These are phyloP conservation scores for Drosophila pachea DNA, from an alignment of 1,140 invertebrate species.

Conservation along the genomic window DNA sequence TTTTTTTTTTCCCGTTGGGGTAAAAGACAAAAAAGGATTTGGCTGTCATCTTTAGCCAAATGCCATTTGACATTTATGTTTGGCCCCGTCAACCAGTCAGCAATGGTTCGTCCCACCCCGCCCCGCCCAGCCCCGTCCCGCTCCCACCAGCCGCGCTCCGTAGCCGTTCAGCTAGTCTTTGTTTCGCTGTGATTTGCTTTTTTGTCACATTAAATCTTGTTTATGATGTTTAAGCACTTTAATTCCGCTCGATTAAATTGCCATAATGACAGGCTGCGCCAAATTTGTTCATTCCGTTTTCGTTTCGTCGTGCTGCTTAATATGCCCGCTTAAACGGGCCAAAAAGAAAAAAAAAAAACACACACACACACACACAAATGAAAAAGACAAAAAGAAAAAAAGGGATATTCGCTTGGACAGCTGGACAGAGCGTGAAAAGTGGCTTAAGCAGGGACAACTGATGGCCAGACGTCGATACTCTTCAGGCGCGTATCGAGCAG, in stretches of 20 bases:
- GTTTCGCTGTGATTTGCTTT: conserved; percentile 66
- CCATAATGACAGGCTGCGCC: conserved; percentile 58
- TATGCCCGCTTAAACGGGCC: background rate
- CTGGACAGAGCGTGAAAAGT: no score
- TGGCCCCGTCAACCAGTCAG: conserved; percentile 23
- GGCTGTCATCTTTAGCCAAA: conserved; percentile 60
- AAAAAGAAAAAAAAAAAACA: no score
- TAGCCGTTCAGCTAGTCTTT: background rate
- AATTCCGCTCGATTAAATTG: conserved; percentile 74
- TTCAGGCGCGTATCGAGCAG: no score
- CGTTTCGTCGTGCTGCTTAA: conserved; percentile 18
- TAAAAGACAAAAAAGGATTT: conserved; percentile 33
- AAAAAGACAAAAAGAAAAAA: no score
- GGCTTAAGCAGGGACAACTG: no score
- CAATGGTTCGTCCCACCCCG: conserved; percentile 6
- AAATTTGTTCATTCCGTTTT: conserved; percentile 12
- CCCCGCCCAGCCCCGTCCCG: background rate
- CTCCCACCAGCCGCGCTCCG: background rate
- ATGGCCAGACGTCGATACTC: no score
- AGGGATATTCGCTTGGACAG: no score
- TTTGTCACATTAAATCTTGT: conserved; percentile 76
- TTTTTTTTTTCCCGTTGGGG: background rate
- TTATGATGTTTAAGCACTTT: conserved; percentile 73
- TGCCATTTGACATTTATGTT: conserved; percentile 69
- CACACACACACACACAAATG: no score